These are phyloP conservation scores for Passerina amoena DNA, from an alignment of 2,113 vertebrate genomes.

Conservation along the genomic window DNA sequence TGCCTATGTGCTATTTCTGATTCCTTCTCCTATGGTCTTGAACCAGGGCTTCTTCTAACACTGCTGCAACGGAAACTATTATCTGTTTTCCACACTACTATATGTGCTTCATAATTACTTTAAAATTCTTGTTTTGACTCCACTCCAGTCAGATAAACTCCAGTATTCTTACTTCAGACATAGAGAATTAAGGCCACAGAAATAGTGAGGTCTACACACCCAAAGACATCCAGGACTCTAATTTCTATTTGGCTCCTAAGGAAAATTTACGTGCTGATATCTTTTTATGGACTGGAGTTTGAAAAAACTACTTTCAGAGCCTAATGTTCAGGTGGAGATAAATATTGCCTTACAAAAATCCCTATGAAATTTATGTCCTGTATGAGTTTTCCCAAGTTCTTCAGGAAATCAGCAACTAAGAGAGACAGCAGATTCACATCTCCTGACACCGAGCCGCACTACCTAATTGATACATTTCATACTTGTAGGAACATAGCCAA, in stretches of 20 bases:
- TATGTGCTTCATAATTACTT: neutral
- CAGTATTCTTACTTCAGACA: neutral
- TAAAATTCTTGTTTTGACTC: neutral
- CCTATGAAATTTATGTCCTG: neutral
- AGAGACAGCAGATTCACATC: neutral
- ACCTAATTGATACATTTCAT: constrained; percentile 14
- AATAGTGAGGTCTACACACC: neutral
- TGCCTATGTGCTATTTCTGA: neutral
- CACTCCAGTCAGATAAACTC: neutral
- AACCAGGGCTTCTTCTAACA: neutral
- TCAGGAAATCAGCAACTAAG: neutral
- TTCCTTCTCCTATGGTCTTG: neutral
- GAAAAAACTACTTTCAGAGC: neutral
- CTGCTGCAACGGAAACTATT: neutral
- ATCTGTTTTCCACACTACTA: neutral
- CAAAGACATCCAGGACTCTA: neutral
- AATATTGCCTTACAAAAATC: neutral
- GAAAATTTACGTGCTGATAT: neutral
- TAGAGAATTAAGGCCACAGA: neutral
- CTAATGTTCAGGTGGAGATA: neutral
- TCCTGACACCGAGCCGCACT: rapidly evolving
- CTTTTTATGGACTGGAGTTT: neutral
- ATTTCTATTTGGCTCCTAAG: neutral
- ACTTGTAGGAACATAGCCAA: neutral
- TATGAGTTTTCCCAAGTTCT: neutral